These are phyloP conservation scores for Octodon degus DNA, from an alignment of 2,113 vertebrate genomes.

Conservation along the genomic window DNA sequence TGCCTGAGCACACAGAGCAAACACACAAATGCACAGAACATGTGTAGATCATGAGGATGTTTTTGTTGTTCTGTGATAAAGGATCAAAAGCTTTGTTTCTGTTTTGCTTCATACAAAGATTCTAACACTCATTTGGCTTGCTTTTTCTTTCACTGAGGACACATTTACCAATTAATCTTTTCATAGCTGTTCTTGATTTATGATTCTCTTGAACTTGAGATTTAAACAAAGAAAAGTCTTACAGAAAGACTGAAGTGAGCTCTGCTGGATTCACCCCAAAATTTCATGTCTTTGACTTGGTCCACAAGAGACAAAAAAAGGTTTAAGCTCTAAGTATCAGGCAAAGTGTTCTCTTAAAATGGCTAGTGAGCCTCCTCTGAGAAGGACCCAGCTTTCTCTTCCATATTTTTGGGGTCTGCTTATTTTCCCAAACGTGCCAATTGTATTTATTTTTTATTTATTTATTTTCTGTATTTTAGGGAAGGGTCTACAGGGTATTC, in stretches of 20 bases:
- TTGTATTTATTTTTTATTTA: background rate
- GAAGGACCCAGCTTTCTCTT: background rate
- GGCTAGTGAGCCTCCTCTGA: background rate
- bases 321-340: background rate
- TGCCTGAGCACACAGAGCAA: background rate
- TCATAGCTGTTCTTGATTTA: constrained; percentile 90
- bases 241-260: constrained; percentile 1
- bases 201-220: constrained; percentile 96
- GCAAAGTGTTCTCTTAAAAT: background rate
- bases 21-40: constrained; percentile 85
- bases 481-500: too few species aligned
- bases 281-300: background rate
- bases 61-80: constrained; percentile 95
- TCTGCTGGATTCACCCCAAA: background rate
- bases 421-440: background rate
- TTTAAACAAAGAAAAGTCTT: constrained; percentile 87
- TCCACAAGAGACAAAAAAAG: background rate
- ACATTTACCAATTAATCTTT: constrained; percentile 92
- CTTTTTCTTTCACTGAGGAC: constrained; percentile 88
- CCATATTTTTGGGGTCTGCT: background rate
- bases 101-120: constrained; percentile 95
- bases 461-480: too few species aligned
- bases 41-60: constrained; percentile 83
- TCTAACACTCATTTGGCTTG: constrained; percentile 90
- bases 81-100: constrained; percentile 93